phyloP scores from a whole-genome alignment of 1,140 invertebrate genomes.

The Bathynomus jamesi region DNA sequence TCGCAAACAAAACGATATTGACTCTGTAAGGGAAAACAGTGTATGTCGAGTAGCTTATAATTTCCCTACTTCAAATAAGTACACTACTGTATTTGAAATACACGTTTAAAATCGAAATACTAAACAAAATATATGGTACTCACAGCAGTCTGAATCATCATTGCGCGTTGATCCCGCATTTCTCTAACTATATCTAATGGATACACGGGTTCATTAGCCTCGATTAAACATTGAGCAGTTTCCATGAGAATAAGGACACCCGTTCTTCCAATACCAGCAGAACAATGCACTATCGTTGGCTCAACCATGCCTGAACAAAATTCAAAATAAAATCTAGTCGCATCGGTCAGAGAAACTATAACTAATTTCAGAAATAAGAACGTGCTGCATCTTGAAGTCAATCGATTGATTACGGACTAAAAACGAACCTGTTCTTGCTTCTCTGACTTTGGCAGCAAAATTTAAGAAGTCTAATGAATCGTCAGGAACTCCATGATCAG shows the following conservation, averaged over 20 bases:
- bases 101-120: too few relatives aligned
- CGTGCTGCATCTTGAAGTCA: too few relatives aligned
- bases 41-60: background rate
- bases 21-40: slow-evolving; percentile 56
- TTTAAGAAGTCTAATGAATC: too few relatives aligned
- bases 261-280: slow-evolving; percentile 91
- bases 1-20: slow-evolving; percentile 98
- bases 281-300: slow-evolving; percentile 89
- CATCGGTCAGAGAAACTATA: too few relatives aligned
- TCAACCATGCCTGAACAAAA: slow-evolving; percentile 49
- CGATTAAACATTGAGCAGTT: slow-evolving; percentile 88
- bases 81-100: background rate
- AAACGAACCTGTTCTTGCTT: too few relatives aligned
- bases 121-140: slow-evolving; percentile 46
- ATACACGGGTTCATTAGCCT: slow-evolving; percentile 89
- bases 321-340: too few relatives aligned
- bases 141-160: slow-evolving; percentile 98
- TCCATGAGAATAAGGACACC: slow-evolving; percentile 97
- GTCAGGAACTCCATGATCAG: too few relatives aligned
- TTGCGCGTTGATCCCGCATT: slow-evolving; percentile 92
- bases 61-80: background rate
- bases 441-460: too few relatives aligned
- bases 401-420: too few relatives aligned
- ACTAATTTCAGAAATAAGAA: too few relatives aligned
- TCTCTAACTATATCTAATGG: slow-evolving; percentile 85